phyloP scores from a whole-genome alignment of 1,140 invertebrate genomes.

The Drosophila setifemur region DNA sequence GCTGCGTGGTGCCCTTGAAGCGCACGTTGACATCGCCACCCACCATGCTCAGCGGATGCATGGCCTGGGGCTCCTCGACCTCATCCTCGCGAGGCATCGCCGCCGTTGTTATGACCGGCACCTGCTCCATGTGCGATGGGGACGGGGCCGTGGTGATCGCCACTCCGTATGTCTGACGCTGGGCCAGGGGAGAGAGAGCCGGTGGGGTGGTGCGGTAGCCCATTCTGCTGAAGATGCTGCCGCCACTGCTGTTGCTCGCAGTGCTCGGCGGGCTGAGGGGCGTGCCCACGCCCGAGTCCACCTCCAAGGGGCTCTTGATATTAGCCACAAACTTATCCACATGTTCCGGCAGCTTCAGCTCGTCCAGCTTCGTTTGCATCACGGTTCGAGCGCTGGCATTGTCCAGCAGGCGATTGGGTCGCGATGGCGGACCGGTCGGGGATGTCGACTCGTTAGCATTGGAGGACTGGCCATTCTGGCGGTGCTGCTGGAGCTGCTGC shows the following conservation, averaged over 20 bases:
- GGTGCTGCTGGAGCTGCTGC: constrained; percentile 48
- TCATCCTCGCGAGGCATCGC: constrained; percentile 19
- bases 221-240: constrained; percentile 77
- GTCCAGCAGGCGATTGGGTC: constrained; percentile 74
- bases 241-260: constrained; percentile 56
- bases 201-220: constrained; percentile 73
- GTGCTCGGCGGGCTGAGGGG: constrained; percentile 82
- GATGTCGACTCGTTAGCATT: constrained; percentile 10
- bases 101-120: constrained; percentile 28
- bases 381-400: constrained; percentile 49
- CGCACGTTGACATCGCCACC: constrained; percentile 86
- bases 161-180: constrained; percentile 47
- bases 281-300: constrained; percentile 84
- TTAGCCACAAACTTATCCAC: constrained; percentile 81
- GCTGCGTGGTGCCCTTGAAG: constrained; percentile 87
- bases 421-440: constrained; percentile 46
- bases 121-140: constrained; percentile 20
- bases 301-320: constrained; percentile 82
- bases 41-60: constrained; percentile 85
- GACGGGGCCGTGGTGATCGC: constrained; percentile 49
- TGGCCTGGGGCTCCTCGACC: constrained; percentile 79
- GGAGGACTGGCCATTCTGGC: constrained; percentile 36
- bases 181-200: constrained; percentile 62
- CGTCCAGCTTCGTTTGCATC: constrained; percentile 70
- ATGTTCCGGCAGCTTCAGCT: constrained; percentile 83